Base-by-base conservation (phyloP, 2,113 vertebrate species). In the Periophthalmus modestus region DNA sequence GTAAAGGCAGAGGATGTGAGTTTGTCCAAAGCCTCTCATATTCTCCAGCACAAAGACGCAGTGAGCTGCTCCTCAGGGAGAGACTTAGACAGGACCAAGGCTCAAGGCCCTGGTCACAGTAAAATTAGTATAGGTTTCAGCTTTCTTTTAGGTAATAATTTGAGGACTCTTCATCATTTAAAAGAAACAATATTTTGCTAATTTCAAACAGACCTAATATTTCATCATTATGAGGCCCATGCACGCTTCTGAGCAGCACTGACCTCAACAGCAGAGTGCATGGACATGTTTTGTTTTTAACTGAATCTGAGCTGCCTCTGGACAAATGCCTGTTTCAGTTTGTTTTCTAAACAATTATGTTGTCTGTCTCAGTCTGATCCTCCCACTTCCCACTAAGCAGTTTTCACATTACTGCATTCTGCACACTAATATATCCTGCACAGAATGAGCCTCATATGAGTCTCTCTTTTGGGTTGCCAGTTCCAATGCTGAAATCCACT, bases 41-140 rank as follows among this genome's bases (percentile, higher is more conserved):
- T 86, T 89, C 85, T 73, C 7, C 33, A 28, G 66, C 68, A 92
- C 88, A 89, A 92, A 89, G 87, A 71, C 74, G 67, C 75, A 13
- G 71, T 52, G 9, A 65, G 73, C 58, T 59, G 68, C 83, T 89
- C 59, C 87, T 91, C 82, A 69, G 87, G 72, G 85, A 80, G 39
- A 75, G 52, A 84, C 85, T 89, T 80, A 79, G 74, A 59, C 71
- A 76, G 88, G 85, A 79, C 88, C 75, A 73, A 76, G 82, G 77
- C 87, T 85, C 75, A 11, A 46, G 74, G 80, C 85, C 80, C 82
- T 83, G 68, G 68, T 85, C 83, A 84, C 73, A 83, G 83, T 82
- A 87, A 87, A 86, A 89, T 91, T 84, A 82, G 81, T 12, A 66
- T 48, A 43, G 39, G 39, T 43, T 43, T 43, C 39, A 43, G 39